A percentile compares a stretch with the other conserved stretches of the same genome.
These are phyloP conservation scores for Corticium candelabrum DNA, from an alignment of 37 sponge, comb jelly and placozoan species.

Conservation along the genomic window DNA sequence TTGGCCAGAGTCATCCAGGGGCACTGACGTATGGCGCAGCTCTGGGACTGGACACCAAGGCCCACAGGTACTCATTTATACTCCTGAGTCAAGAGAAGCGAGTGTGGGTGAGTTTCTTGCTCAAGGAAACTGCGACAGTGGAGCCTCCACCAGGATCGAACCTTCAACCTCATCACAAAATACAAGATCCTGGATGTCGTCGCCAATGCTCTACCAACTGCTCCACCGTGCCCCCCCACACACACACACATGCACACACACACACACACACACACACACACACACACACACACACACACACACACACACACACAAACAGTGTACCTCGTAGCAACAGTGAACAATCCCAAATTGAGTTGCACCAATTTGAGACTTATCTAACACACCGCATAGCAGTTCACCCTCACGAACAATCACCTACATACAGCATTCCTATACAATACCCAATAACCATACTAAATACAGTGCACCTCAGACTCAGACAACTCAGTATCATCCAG, in stretches of 20 bases:
- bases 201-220: no score
- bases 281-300: not conserved
- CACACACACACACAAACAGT: not conserved
- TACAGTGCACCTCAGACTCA: not conserved
- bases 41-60: not conserved
- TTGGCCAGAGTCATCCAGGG: no score
- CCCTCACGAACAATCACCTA: constrained; percentile 82
- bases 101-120: no score
- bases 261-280: not conserved
- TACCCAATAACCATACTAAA: not conserved
- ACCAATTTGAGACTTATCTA: constrained; percentile 95
- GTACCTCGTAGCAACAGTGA: constrained; percentile 79
- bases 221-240: no score
- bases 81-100: no score
- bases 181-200: no score
- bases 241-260: no score
- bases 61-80: not conserved
- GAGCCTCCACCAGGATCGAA: no score
- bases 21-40: no score
- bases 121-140: no score
- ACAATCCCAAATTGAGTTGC: constrained; percentile 82
- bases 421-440: not conserved
- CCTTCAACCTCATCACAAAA: no score
- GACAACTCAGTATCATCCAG: constrained; percentile 1
- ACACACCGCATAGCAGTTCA: constrained; percentile 83